phyloP scores from a whole-genome alignment of 2,888 invertebrate genomes.

The Dryadula phaetusa region DNA sequence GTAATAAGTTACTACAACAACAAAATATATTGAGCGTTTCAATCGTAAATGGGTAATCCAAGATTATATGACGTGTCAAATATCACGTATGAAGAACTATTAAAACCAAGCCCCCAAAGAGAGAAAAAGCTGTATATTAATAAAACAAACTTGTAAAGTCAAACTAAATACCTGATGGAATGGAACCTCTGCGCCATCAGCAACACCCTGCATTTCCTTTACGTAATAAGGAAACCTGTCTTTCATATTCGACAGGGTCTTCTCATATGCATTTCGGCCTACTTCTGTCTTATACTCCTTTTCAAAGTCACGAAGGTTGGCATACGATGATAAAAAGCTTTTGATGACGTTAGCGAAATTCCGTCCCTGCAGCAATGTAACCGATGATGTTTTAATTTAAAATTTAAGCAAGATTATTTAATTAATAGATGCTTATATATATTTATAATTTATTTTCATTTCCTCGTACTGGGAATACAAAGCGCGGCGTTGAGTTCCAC shows the following conservation, averaged over 20 bases:
- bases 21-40: no score
- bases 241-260: slow-evolving; percentile 87
- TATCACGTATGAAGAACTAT: no score
- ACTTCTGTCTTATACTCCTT: slow-evolving; percentile 88
- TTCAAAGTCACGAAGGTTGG: slow-evolving; percentile 87
- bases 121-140: background rate
- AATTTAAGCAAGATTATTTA: no score
- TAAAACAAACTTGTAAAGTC: background rate
- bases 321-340: slow-evolving; percentile 86
- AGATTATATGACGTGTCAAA: no score
- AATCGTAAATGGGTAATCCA: no score
- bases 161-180: slow-evolving; percentile 88
- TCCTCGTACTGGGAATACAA: no score
- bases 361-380: slow-evolving; percentile 86
- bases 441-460: no score
- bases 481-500: no score
- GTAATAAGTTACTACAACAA: no score
- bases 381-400: no score
- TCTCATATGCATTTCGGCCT: slow-evolving; percentile 89
- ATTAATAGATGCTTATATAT: no score
- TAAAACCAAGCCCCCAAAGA: background rate
- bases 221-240: slow-evolving; percentile 92
- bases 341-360: slow-evolving; percentile 90
- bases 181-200: slow-evolving; percentile 92
- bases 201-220: slow-evolving; percentile 92